Evolutionary conservation across 2,888 invertebrate genomes (phyloP).

Genomic region (Hanleya hanleyi): DNA sequence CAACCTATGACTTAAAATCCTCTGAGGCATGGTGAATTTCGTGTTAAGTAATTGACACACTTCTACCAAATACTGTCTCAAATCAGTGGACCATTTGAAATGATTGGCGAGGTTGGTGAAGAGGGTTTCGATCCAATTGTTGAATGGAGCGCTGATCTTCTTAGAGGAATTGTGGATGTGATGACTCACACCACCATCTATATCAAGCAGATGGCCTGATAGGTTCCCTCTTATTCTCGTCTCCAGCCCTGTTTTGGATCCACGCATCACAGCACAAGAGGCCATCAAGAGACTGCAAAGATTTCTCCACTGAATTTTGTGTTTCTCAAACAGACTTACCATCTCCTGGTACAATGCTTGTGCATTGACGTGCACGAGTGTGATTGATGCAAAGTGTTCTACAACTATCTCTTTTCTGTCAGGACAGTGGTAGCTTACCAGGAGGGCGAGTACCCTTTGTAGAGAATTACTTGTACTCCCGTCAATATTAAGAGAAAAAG

Average conservation of each 20-base stretch:
- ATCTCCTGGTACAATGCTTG: too few relatives aligned
- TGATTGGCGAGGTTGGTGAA: conserved; percentile 35
- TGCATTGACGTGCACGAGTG: too few relatives aligned
- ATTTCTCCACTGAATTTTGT: conserved; percentile 22
- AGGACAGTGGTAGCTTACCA: background rate
- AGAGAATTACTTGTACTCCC: background rate
- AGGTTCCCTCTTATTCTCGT: background rate
- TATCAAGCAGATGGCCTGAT: conserved; percentile 18
- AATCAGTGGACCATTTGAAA: conserved; percentile 39
- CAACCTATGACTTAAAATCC: conserved; percentile 37
- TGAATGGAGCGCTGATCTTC: conserved; percentile 13
- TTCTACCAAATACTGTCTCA: conserved; percentile 22
- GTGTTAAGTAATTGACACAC: conserved; percentile 31
- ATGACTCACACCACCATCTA: too few relatives aligned
- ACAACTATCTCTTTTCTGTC: background rate
- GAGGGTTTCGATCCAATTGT: conserved; percentile 28
- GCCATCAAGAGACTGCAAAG: conserved; percentile 20
- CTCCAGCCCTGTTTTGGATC: conserved; percentile 24
- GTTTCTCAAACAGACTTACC: too few relatives aligned
- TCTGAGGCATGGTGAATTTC: conserved; percentile 31
- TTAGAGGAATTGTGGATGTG: conserved; percentile 22
- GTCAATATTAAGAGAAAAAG: background rate
- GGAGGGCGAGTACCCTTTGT: background rate
- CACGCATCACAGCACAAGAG: conserved; percentile 27
- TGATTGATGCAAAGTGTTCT: background rate